Conservation (phyloP, 2,888 invertebrate species). For the Cetonia aurata region DNA sequence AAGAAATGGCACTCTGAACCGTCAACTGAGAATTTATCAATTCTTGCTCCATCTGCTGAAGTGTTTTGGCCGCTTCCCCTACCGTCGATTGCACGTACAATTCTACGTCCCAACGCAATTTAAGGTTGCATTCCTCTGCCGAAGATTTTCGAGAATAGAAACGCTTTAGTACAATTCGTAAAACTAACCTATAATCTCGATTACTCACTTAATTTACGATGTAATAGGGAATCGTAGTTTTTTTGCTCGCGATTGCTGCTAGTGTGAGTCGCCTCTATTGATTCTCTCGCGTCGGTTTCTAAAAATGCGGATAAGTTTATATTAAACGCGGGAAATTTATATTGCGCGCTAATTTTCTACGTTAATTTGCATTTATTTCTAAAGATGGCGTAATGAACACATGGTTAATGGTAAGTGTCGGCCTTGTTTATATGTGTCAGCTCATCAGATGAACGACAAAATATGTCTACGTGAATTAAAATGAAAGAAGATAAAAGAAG, state of each 20-base stretch:
- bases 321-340: not conserved
- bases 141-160: constrained; percentile 23
- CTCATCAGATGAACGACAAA: too few relatives aligned
- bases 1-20: constrained; percentile 61
- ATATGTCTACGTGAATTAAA: too few relatives aligned
- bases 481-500: too few relatives aligned
- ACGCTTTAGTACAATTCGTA: not conserved
- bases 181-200: not conserved
- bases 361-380: not conserved
- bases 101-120: constrained; percentile 58
- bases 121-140: constrained; percentile 61
- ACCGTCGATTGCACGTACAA: constrained; percentile 55
- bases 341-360: not conserved
- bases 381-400: not conserved
- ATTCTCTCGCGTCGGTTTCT: constrained; percentile 14
- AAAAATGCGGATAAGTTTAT: not conserved
- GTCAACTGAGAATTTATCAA: constrained; percentile 63
- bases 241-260: not conserved
- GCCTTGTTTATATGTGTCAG: too few relatives aligned
- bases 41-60: constrained; percentile 61
- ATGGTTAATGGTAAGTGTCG: too few relatives aligned
- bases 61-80: constrained; percentile 58
- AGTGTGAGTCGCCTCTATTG: constrained; percentile 10
- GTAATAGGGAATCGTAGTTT: constrained; percentile 46
- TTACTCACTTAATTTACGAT: constrained; percentile 51